These are phyloP conservation scores for Brachystomella parvula DNA, from an alignment of 1,140 invertebrate genomes.

Conservation along the genomic window DNA sequence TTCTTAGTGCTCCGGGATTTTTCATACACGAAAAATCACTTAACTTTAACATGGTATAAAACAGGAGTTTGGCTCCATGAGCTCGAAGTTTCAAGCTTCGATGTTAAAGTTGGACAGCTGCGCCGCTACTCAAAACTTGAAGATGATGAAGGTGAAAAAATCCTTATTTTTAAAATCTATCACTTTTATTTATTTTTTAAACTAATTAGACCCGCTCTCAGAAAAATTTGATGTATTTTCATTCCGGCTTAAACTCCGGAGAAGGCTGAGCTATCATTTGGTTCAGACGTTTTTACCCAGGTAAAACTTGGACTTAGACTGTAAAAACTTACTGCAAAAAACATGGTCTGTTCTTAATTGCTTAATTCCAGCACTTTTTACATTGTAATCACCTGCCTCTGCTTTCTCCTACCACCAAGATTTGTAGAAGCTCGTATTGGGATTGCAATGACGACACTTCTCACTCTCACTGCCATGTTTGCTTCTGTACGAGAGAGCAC, in stretches of 20 bases:
- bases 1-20: background rate
- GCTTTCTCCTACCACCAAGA: background rate
- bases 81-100: constrained; percentile 4
- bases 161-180: background rate
- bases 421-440: constrained; percentile 8
- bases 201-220: background rate
- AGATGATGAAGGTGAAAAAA: constrained; percentile 3
- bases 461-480: constrained; percentile 16
- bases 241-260: background rate
- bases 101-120: background rate
- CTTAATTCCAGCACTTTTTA: constrained; percentile 1
- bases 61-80: constrained; percentile 5
- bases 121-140: background rate
- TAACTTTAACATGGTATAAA: background rate
- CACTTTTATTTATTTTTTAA: background rate
- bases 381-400: background rate
- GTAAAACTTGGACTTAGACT: background rate
- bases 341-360: background rate
- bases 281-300: background rate
- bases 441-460: constrained; percentile 6
- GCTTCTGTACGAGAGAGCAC: constrained; percentile 11
- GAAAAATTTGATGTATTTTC: background rate
- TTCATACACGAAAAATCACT: background rate
- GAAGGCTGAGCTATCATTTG: background rate
- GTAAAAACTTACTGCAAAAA: background rate